Percentiles rank a stretch among this genome's conserved stretches.
Conservation (phyloP, 2,888 invertebrate species). For the Melanchra persicariae region DNA sequence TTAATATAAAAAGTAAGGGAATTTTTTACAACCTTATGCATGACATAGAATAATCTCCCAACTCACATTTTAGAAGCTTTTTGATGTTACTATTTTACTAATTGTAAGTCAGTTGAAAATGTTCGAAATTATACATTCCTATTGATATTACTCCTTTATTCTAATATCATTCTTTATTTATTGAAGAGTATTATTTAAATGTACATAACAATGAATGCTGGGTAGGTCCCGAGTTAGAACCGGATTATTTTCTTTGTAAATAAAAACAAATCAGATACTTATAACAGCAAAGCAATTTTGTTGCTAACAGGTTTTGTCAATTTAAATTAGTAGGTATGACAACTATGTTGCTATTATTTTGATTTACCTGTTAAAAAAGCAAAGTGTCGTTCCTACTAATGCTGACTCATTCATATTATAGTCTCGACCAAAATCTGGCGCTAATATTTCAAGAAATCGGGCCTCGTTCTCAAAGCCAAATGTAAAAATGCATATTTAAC, state of each 20-base stretch:
- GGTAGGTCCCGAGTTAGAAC: background rate
- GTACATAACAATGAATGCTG: background rate
- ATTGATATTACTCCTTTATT: conserved; percentile 54
- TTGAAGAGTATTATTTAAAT: conserved; percentile 32
- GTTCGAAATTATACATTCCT: conserved; percentile 63
- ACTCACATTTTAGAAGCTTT: conserved; percentile 22
- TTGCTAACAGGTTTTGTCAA: background rate
- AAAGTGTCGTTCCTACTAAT: background rate
- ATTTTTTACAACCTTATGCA: conserved; percentile 28
- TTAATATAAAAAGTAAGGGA: conserved; percentile 18
- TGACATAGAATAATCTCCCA: conserved; percentile 44
- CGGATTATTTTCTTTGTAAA: too few relatives aligned
- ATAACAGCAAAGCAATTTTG: background rate
- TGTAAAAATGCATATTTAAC: conserved; percentile 22
- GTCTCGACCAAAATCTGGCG: background rate
- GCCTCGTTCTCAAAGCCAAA: background rate
- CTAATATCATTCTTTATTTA: conserved; percentile 37
- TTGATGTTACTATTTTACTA: conserved; percentile 40
- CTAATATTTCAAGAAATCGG: background rate
- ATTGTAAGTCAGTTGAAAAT: conserved; percentile 35
- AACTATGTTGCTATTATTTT: background rate
- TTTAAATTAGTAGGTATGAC: background rate
- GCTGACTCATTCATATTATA: conserved; percentile 1
- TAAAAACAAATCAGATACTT: background rate
- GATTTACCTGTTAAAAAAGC: background rate